Evolutionary conservation across 2,888 invertebrate genomes (phyloP), one percentile per base, ranked within the genome.

Genomic region (Drosophila tripunctata): DNA sequence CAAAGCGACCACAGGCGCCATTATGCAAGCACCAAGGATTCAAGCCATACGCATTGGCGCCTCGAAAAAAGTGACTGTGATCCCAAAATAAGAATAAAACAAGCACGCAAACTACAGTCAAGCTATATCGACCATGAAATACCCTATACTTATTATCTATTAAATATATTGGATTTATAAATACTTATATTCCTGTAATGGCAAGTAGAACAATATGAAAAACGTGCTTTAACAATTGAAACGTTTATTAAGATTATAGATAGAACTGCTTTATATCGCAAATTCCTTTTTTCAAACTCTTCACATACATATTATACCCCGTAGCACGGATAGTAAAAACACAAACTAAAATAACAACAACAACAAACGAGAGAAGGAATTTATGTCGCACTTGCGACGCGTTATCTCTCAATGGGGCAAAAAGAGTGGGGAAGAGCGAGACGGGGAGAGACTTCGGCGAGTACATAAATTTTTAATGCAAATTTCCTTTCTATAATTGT

Each of bases 401-500:
- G 61, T 67, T 61, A 68, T 67, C 68, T 67, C 40, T 17, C 19
- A 17, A 10, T 15, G 15, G 17, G 17, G 31, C n/a, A 19, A 7
- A 43, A 17, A 4, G 15, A 12, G 8, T 7, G 35, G 3, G n/a
- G 5, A 27, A 10, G 21, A n/a, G 21, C 7, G 10, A 8, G 40
- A 7, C 5, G 17, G 21, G 12, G 22, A 7, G 44, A 40, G 61
- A 54, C 56, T 64, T 60, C 40, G 41, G 61, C 55, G 62, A 85
- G 86, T 78, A 80, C 83, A 80, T 85, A 75, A 82, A 86, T 78
- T 78, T 86, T 78, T 82, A 81, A 81, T 86, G 83, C 65, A 86
- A 86, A 86, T 82, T 82, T 83, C 84, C 84, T 74, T 86, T 86
- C 87, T 83, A 79, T 82, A 86, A 83, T 82, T 82, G 87, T 68